phyloP scores from a whole-genome alignment of 2,113 vertebrate species.

The Misgurnus anguillicaudatus region DNA sequence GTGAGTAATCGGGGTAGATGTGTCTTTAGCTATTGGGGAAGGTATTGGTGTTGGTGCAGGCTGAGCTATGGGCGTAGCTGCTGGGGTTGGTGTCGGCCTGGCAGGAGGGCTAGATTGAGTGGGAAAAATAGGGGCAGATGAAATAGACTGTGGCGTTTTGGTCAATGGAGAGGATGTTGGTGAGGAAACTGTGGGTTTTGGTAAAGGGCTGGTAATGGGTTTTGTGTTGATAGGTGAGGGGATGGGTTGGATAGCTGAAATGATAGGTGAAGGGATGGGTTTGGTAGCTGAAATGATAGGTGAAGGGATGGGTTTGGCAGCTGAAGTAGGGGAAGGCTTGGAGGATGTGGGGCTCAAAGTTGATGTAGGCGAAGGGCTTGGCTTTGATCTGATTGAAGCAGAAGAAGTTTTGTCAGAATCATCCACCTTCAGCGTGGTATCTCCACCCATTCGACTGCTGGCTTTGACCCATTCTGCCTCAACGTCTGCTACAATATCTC shows the following conservation, averaged over 20 bases:
- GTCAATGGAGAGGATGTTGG: not conserved
- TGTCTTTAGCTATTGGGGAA: not conserved
- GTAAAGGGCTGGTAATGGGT: slow-evolving; percentile 17
- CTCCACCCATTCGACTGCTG: slow-evolving; percentile 73
- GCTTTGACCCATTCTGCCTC: slow-evolving; percentile 82
- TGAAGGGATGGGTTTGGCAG: slow-evolving; percentile 30
- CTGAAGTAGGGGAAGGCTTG: slow-evolving; percentile 44
- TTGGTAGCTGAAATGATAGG: slow-evolving; percentile 38
- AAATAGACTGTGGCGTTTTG: not conserved
- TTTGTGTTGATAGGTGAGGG: slow-evolving; percentile 33
- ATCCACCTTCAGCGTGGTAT: slow-evolving; percentile 64
- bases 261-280: not conserved
- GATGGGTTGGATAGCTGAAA: slow-evolving; percentile 32
- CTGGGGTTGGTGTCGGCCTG: not conserved
- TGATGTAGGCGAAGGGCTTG: slow-evolving; percentile 55
- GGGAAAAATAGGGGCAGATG: not conserved
- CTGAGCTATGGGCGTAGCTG: slow-evolving; percentile 14
- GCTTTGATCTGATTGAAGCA: slow-evolving; percentile 57
- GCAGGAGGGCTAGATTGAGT: slow-evolving; percentile 1
- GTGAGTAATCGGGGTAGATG: not conserved
- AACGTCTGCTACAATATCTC: slow-evolving; percentile 91
- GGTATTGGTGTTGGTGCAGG: slow-evolving; percentile 48
- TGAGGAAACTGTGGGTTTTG: slow-evolving; percentile 52
- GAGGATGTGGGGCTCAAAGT: slow-evolving; percentile 60
- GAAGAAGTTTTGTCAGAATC: slow-evolving; percentile 51